These are phyloP conservation scores for Prinia subflava DNA, from an alignment of 2,113 vertebrate genomes.

Conservation along the genomic window DNA sequence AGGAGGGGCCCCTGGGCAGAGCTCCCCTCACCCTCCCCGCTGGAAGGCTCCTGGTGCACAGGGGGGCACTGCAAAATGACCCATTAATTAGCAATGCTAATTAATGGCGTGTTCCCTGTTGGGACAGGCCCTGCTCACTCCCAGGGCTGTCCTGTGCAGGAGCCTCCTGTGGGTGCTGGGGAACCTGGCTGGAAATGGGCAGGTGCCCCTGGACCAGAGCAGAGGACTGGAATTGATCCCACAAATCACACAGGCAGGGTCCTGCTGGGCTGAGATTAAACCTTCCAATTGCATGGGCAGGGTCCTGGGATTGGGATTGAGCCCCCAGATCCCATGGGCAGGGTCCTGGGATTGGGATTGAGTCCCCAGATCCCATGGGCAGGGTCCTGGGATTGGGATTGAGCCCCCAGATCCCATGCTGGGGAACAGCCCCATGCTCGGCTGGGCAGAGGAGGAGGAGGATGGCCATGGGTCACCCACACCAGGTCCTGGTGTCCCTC, in stretches of 20 bases:
- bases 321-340: neutral
- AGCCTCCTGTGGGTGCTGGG: neutral
- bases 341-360: neutral
- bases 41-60: neutral
- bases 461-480: rapidly evolving
- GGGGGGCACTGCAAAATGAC: slow-evolving; percentile 41
- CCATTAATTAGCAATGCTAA: slow-evolving; percentile 17
- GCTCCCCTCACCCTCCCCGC: neutral
- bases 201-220: neutral
- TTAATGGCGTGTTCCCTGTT: neutral
- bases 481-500: rapidly evolving
- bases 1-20: neutral
- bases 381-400: neutral
- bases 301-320: neutral
- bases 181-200: neutral
- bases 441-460: neutral
- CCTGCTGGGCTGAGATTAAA: neutral
- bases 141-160: rapidly evolving
- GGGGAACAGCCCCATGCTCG: neutral
- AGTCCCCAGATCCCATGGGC: neutral
- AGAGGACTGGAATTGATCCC: neutral
- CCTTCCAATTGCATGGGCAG: neutral
- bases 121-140: neutral
- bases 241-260: rapidly evolving
- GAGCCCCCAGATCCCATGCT: too few relatives aligned